A percentile compares a stretch with the other conserved stretches of the same genome.
These are phyloP conservation scores for Gymnothorax javanicus DNA, from an alignment of 2,797 vertebrate genomes.

Conservation along the genomic window DNA sequence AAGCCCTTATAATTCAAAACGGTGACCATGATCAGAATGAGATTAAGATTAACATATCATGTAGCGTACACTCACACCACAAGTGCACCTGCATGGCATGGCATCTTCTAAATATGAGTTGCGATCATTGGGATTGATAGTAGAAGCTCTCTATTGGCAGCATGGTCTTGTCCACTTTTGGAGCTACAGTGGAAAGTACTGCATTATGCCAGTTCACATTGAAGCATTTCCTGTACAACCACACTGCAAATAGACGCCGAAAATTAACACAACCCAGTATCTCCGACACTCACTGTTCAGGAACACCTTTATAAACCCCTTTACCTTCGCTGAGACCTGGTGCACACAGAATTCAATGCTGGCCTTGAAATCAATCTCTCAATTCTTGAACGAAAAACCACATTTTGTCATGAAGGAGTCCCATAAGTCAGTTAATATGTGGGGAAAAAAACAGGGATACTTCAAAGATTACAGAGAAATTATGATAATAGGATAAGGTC, in stretches of 20 bases:
- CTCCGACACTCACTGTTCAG: background rate
- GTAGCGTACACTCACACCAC: constrained; percentile 2
- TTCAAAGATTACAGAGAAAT: background rate
- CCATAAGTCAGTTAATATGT: background rate
- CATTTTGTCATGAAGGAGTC: background rate
- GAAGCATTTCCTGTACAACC: background rate
- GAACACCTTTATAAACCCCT: background rate
- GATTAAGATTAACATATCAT: constrained; percentile 39
- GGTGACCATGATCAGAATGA: constrained; percentile 35
- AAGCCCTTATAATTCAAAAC: constrained; percentile 37
- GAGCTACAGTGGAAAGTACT: background rate
- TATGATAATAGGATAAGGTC: background rate
- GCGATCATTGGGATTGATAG: background rate
- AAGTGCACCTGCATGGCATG: background rate
- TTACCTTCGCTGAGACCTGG: background rate
- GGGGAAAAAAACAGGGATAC: background rate
- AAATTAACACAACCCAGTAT: background rate
- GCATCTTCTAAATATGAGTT: background rate
- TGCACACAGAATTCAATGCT: background rate
- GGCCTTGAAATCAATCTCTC: background rate
- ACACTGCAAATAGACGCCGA: background rate
- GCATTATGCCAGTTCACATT: background rate
- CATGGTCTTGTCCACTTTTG: background rate
- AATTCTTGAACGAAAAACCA: background rate
- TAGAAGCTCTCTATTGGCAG: background rate